Evolutionary conservation across 2,797 vertebrate genomes (phyloP).

Genomic region (Poeciliopsis paucimaculata): DNA sequence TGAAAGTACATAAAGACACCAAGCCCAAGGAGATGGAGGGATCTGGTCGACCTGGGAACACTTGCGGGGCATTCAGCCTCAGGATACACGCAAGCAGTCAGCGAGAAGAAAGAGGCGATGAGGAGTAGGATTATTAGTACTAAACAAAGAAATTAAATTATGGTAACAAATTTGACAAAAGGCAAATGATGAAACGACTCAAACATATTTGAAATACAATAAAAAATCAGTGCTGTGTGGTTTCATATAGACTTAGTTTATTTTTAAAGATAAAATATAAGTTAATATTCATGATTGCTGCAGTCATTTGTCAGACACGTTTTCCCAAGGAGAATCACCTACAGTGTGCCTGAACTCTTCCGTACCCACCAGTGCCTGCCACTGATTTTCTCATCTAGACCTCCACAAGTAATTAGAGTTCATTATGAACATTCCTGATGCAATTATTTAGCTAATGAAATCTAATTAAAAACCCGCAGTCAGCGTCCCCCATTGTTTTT

Average conservation of each 20-base stretch:
- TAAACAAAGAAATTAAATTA: slow-evolving; percentile 18
- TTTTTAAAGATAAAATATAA: slow-evolving; percentile 28
- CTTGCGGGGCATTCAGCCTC: slow-evolving; percentile 54
- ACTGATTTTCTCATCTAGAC: slow-evolving; percentile 76
- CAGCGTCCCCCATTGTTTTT: slow-evolving; percentile 62
- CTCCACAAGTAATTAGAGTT: slow-evolving; percentile 76
- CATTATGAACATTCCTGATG: slow-evolving; percentile 76
- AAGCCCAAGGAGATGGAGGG: slow-evolving; percentile 50
- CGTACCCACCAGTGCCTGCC: slow-evolving; percentile 53
- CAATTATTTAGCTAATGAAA: slow-evolving; percentile 78
- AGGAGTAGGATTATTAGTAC: slow-evolving; percentile 26
- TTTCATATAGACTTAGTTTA: slow-evolving; percentile 7
- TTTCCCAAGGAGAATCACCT: slow-evolving; percentile 72
- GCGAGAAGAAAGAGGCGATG: background rate
- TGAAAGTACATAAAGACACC: slow-evolving; percentile 67
- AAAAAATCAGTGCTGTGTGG: slow-evolving; percentile 7
- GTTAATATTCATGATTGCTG: slow-evolving; percentile 53
- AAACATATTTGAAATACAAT: background rate
- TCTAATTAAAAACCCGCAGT: slow-evolving; percentile 70
- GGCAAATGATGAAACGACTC: background rate
- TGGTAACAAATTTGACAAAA: background rate
- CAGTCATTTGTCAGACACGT: slow-evolving; percentile 60
- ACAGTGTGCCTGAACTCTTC: slow-evolving; percentile 53
- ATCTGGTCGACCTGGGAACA: slow-evolving; percentile 47
- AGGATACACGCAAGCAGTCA: slow-evolving; percentile 26